Percentiles rank a stretch among this genome's conserved stretches.
These are phyloP conservation scores for Corythaixoides concolor DNA, from an alignment of 2,113 vertebrate genomes.

Conservation along the genomic window DNA sequence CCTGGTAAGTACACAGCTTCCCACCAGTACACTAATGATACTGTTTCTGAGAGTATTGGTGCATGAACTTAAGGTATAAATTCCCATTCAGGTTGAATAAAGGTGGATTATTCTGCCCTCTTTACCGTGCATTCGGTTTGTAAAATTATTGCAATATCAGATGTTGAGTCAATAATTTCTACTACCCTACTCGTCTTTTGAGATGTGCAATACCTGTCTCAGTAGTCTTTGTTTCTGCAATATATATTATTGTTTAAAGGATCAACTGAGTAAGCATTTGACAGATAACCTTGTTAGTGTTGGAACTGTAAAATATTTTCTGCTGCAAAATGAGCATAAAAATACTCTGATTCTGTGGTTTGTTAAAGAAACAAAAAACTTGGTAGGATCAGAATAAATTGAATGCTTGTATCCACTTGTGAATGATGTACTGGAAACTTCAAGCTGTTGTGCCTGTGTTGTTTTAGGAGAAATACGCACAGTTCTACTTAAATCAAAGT, in stretches of 20 bases:
- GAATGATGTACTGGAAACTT: not conserved
- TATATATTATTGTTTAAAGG: not conserved
- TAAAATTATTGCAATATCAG: not conserved
- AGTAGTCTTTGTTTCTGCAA: not conserved
- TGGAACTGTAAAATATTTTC: not conserved
- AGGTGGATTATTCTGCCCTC: not conserved
- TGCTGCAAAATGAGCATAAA: not conserved
- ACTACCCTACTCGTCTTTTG: not conserved
- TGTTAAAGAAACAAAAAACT: not conserved
- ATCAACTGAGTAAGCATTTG: not conserved
- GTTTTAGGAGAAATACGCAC: not conserved
- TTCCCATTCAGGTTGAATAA: not conserved
- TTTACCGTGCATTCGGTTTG: not conserved
- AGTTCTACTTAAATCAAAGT: not conserved
- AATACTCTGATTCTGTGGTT: not conserved
- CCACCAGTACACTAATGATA: too few relatives aligned
- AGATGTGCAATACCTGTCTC: not conserved
- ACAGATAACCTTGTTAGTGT: not conserved
- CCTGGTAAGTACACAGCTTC: constrained; percentile 83
- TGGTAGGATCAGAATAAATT: not conserved
- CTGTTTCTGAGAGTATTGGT: not conserved
- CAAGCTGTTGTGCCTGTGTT: not conserved
- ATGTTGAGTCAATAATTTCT: not conserved
- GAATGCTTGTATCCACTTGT: not conserved
- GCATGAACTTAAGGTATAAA: not conserved